Conservation (phyloP, 2,113 vertebrate genomes). For the Hydrochoerus hydrochaeris region DNA sequence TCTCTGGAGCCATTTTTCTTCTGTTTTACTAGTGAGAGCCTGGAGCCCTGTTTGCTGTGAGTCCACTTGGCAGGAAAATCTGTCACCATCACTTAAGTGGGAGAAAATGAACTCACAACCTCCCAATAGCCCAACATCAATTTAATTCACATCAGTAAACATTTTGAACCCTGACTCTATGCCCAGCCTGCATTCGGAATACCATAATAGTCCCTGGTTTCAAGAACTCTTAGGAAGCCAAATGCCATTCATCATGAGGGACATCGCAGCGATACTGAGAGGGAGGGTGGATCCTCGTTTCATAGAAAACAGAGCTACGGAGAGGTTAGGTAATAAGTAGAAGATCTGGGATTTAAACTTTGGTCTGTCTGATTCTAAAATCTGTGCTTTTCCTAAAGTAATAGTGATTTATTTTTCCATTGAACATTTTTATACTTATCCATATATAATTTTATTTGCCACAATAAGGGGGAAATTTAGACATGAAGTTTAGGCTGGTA, state of each 20-base stretch:
- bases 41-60: background rate
- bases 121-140: background rate
- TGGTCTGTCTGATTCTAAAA: background rate
- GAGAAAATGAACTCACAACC: background rate
- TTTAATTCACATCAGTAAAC: constrained; percentile 15
- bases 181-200: background rate
- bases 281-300: background rate
- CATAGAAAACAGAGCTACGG: background rate
- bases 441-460: constrained; percentile 60
- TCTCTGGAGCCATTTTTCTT: background rate
- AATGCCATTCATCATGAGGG: background rate
- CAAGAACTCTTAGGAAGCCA: background rate
- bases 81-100: background rate
- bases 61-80: constrained; percentile 10
- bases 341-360: background rate
- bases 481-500: constrained; percentile 68
- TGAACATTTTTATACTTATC: constrained; percentile 63
- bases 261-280: background rate
- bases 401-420: constrained; percentile 17
- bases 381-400: background rate
- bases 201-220: background rate
- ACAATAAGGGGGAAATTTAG: constrained; percentile 67
- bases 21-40: background rate
- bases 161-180: background rate
- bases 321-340: background rate